Conservation (phyloP, 30 jellyfish, hydroid and myxozoan genomes). For the Hydractinia echinata region DNA sequence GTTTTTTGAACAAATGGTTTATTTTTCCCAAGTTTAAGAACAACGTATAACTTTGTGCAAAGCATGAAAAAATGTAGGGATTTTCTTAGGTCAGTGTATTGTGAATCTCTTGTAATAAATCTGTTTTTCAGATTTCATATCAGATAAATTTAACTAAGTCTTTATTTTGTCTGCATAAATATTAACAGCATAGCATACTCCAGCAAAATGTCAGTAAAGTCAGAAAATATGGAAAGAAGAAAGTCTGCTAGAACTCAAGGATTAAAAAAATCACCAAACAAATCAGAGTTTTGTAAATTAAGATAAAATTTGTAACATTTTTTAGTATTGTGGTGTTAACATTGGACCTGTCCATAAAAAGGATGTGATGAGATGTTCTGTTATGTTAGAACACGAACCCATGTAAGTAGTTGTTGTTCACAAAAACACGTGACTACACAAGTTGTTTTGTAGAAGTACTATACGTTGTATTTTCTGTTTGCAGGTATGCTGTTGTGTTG, state of each 20-base stretch:
- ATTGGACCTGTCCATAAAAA: conserved; percentile 99
- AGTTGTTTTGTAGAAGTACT: background rate
- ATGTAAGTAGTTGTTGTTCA: conserved; percentile 53
- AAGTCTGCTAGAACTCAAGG: background rate
- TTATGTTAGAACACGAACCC: conserved; percentile 96
- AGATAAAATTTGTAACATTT: background rate
- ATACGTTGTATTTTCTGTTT: background rate
- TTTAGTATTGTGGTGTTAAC: conserved; percentile 93
- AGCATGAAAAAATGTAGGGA: background rate
- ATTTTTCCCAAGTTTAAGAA: background rate
- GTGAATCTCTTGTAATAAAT: no score
- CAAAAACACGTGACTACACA: background rate
- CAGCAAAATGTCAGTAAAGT: no score
- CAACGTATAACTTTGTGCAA: background rate
- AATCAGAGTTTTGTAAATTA: background rate
- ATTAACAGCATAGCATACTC: no score
- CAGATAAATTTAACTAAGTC: no score
- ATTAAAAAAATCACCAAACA: background rate
- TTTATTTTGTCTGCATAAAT: no score
- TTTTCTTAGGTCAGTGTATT: background rate
- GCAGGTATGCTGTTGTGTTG: conserved; percentile 89
- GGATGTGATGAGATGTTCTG: conserved; percentile 92
- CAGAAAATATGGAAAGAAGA: background rate
- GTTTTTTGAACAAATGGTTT: background rate
- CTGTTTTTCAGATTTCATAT: no score